Evolutionary conservation across 2,797 vertebrate genomes (phyloP), one percentile per base, ranked within the genome.

Genomic region (Chlorospingus flavigularis): DNA sequence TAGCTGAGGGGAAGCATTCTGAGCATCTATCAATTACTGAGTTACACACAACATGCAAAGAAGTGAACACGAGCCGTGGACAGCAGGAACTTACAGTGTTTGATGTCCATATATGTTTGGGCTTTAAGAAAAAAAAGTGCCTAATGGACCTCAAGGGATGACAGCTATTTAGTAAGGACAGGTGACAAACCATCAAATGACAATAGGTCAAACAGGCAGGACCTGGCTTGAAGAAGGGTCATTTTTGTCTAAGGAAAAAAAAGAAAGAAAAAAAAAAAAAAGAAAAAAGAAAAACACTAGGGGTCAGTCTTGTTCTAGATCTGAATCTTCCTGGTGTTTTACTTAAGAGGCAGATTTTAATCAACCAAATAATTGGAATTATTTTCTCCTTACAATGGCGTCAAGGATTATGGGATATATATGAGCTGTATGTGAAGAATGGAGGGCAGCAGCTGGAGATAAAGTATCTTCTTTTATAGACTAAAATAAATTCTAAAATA

Each of bases 301-400:
- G 77, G 81, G 96, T 94, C 96, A 96, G 91, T 92, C 40, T 95
- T 94, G 83, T 66, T 95, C 77, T 75, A 88, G 19, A 80, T 39
- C 43, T 76, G 70, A 76, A 19, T 81, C 23, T 47, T 76, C 14
- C 7, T 14, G 5, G 14, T 33, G 10, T 55, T 77, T 50, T 55
- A 37, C 54, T 83, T 35, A 77, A 84, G 42, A 57, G 70, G 23
- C n/a, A 39, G n/a, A 6, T 65, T 85, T 92, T 88, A 73, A 67
- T 75, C 37, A 51, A 67, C 13, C 26, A 72, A 88, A 68, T 58
- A 85, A 92, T 67, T 73, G 11, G 42, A 87, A 75, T 73, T 8
- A 14, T 81, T 94, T 93, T 89, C 12, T 60, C 30, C 57, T 87
- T 76, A n/a, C 11, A 71, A 1, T 40, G 58, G 17, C 54, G 57